Evolutionary conservation across 53 echinoderm and acorn worm species (phyloP).

Genomic region (Pentamera pediparva): DNA sequence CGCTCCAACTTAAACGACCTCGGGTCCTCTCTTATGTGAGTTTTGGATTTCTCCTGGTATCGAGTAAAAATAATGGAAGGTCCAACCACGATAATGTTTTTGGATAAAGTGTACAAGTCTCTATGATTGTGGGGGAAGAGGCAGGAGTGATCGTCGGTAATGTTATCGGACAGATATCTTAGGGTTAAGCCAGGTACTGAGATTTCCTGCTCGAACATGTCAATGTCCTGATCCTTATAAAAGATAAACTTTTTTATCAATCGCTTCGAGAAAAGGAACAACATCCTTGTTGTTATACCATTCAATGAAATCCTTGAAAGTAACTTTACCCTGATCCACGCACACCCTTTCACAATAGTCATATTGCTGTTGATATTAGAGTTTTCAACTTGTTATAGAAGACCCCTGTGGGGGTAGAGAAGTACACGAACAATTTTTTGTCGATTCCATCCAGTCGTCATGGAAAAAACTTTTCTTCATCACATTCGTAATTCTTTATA

Average conservation of each 20-base stretch:
- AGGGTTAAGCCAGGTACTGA: constrained; percentile 46
- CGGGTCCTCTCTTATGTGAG: constrained; percentile 39
- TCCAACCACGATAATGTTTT: constrained; percentile 47
- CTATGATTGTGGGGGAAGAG: constrained; percentile 29
- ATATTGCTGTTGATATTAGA: neutral
- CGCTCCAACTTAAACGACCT: too few relatives aligned
- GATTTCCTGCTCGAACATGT: constrained; percentile 19
- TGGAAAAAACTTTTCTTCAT: constrained; percentile 2
- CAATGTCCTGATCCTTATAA: constrained; percentile 29
- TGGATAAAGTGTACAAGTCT: constrained; percentile 38
- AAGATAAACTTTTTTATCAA: constrained; percentile 50
- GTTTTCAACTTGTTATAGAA: constrained; percentile 25
- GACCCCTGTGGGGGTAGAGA: neutral
- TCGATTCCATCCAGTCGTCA: neutral
- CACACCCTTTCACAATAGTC: too few relatives aligned
- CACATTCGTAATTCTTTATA: constrained; percentile 7
- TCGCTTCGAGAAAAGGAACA: constrained; percentile 37
- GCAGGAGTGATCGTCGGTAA: constrained; percentile 7
- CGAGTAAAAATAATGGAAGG: constrained; percentile 50
- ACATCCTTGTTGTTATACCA: constrained; percentile 62
- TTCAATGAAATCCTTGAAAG: constrained; percentile 32
- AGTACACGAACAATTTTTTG: neutral
- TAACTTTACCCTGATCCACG: neutral
- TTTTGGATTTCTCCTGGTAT: constrained; percentile 37
- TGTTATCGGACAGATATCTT: constrained; percentile 43